phyloP scores from a whole-genome alignment of 1,140 invertebrate genomes.

The Onthophagus taurus region DNA sequence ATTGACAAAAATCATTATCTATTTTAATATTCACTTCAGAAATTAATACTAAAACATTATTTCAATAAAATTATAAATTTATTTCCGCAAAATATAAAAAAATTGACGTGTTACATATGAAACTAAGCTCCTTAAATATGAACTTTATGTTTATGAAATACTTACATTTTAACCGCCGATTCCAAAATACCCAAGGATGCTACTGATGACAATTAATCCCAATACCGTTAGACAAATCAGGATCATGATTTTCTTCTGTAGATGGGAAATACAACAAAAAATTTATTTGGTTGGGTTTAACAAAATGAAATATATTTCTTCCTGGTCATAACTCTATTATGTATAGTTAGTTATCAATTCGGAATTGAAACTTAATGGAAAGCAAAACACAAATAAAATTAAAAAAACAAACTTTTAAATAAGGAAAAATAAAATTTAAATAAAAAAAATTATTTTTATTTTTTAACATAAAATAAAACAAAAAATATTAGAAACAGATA shows the following conservation, averaged over 20 bases:
- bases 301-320: not conserved
- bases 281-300: not conserved
- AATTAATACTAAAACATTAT: not conserved
- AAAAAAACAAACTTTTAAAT: not conserved
- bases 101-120: not conserved
- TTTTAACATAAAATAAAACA: constrained; percentile 11
- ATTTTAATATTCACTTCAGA: too few relatives aligned
- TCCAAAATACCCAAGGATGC: constrained; percentile 35
- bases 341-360: too few relatives aligned
- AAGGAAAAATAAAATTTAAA: constrained; percentile 2
- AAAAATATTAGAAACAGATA: constrained; percentile 11
- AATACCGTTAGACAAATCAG: constrained; percentile 90
- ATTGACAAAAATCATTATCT: too few relatives aligned
- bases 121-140: not conserved
- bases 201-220: constrained; percentile 58
- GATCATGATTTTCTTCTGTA: constrained; percentile 99
- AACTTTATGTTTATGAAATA: not conserved
- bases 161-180: constrained; percentile 20
- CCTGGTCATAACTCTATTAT: constrained; percentile 11
- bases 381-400: not conserved
- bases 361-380: too few relatives aligned
- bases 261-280: constrained; percentile 36
- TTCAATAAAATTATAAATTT: not conserved
- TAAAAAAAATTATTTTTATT: too few relatives aligned
- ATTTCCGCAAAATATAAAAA: not conserved